A percentile compares a stretch with the other conserved stretches of the same genome.
These are phyloP conservation scores for Brotula barbata DNA, from an alignment of 2,797 vertebrate genomes.

Conservation along the genomic window DNA sequence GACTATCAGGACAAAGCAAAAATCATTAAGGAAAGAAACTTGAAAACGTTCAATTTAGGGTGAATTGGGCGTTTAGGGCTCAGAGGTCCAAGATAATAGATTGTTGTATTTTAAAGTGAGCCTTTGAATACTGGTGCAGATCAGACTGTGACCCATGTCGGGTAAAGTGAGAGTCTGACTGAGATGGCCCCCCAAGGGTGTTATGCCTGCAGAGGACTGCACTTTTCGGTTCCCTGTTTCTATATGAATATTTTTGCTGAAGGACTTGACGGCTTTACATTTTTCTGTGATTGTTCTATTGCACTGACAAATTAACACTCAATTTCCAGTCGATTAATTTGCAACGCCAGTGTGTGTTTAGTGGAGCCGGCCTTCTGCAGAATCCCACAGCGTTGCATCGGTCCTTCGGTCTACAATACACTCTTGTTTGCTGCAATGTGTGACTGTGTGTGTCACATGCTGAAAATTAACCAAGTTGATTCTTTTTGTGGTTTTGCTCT, in stretches of 20 bases:
- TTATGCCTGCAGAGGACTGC: conserved; percentile 73
- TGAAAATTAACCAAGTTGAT: conserved; percentile 37
- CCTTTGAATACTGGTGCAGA: conserved; percentile 80
- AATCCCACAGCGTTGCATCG: conserved; percentile 46
- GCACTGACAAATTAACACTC: conserved; percentile 69
- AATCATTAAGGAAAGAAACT: conserved; percentile 49
- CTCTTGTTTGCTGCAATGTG: conserved; percentile 60
- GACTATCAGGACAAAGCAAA: conserved; percentile 34
- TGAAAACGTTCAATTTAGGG: conserved; percentile 55
- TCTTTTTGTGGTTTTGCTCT: conserved; percentile 53
- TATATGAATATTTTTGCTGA: conserved; percentile 72
- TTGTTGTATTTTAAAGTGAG: conserved; percentile 66
- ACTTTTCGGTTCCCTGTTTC: conserved; percentile 79
- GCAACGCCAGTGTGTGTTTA: conserved; percentile 49
- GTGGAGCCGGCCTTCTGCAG: conserved; percentile 57
- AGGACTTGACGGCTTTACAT: conserved; percentile 64
- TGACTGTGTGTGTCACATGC: conserved; percentile 17
- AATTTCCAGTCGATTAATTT: conserved; percentile 46
- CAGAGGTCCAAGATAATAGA: conserved; percentile 27
- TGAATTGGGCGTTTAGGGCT: conserved; percentile 51
- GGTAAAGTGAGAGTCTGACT: conserved; percentile 67
- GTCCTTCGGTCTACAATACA: conserved; percentile 41
- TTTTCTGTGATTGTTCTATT: conserved; percentile 75
- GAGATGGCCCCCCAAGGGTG: conserved; percentile 64
- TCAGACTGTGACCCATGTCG: conserved; percentile 76